phyloP scores from a whole-genome alignment of 2,113 vertebrate species.

The Aegypius monachus region DNA sequence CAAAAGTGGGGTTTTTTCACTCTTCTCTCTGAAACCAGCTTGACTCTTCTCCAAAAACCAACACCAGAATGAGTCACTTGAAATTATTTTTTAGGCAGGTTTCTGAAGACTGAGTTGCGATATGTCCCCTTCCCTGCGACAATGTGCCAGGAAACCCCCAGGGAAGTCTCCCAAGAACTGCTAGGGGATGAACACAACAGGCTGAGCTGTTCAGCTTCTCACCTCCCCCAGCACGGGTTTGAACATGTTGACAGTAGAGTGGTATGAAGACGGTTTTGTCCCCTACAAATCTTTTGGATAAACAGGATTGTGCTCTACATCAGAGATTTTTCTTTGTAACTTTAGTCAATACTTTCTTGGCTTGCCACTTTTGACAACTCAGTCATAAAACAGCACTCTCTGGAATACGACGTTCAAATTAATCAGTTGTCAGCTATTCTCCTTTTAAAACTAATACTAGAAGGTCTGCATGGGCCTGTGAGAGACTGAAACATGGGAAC shows the following conservation, averaged over 20 bases:
- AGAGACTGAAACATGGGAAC: not conserved
- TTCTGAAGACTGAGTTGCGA: not conserved
- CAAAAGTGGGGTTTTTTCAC: not conserved
- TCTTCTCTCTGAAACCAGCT: not conserved
- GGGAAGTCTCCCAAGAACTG: not conserved
- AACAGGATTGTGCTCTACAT: not conserved
- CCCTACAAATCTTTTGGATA: not conserved
- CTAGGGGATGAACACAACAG: not conserved
- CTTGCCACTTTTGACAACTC: not conserved
- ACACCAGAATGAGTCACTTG: not conserved
- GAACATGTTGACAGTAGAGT: not conserved
- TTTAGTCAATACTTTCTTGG: not conserved
- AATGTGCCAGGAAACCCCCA: not conserved
- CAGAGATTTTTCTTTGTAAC: not conserved
- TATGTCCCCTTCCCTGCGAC: not conserved
- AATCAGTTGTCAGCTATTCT: conserved; percentile 24
- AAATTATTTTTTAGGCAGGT: not conserved
- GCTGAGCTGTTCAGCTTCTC: not conserved
- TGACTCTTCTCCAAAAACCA: not conserved
- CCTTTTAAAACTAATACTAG: conserved; percentile 42
- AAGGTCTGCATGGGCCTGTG: not conserved
- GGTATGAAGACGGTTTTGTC: not conserved
- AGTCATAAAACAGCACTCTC: not conserved
- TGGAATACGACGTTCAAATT: not conserved
- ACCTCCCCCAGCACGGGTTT: not conserved